Base-by-base conservation (phyloP, 2,888 invertebrate genomes). In the Ptychoptera contaminata region DNA sequence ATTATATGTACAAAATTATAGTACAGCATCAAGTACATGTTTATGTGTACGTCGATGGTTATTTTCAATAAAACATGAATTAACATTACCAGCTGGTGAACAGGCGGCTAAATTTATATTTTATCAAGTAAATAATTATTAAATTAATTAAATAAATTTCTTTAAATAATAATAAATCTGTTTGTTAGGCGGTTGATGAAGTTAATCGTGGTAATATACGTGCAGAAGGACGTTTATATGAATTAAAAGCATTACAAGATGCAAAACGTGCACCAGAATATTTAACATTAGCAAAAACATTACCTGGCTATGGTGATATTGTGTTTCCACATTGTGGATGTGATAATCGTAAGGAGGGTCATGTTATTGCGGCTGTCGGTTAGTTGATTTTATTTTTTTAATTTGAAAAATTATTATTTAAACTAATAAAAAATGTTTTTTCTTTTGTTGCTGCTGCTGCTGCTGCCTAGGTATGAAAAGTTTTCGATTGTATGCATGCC, bases 1-100 rank as follows among this genome's bases (percentile, higher is more conserved):
- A 56, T 73, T 98, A 51, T 98, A 98, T 70, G 93, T 98, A 55
- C 96, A 97, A 69, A 98, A 98, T 69, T 98, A 97, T 63, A 92
- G 92, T 51, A 97, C 97, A 10, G 96, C 97, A 32, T 91, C 92
- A 34, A 87, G 90, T 52, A 92, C 92, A 40, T 98, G 97, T 61
- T 73, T 98, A 39, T 77, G 85, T 48, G 71, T 98, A 39, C 74
- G 87, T 49, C 82, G 85, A 63, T 92, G 91, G 91, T 65, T 91
- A 48, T 92, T 92, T 69, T 77, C 79, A 37, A 68, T 82, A 37
- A 68, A 72, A 49, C 77, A 79, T 50, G 77, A 79, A 57, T 65
- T 82, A 8, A 76, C 78, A 53, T 67, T 79, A 52, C 71, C 72
- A 15, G 77, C 79, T 49, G 77, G 81, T 47, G 63, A 77, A 45